Evolutionary conservation across 2,888 invertebrate genomes (phyloP).

Genomic region (Tiphia femorata): DNA sequence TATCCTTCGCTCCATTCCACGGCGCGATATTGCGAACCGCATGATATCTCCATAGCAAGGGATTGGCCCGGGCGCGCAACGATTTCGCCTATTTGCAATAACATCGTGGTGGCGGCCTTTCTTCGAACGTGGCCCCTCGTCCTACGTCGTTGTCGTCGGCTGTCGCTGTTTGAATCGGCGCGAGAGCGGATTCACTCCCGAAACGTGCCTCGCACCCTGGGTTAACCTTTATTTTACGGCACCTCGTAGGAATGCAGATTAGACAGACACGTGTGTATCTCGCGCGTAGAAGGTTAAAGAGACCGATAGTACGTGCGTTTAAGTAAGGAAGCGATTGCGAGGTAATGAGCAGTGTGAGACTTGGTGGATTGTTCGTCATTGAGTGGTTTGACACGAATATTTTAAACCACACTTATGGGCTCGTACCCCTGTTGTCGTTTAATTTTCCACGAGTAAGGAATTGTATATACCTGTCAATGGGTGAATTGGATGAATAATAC

Average conservation of each 20-base stretch:
- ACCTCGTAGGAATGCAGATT: constrained; percentile 58
- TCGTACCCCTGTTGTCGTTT: no score
- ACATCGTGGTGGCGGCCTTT: constrained; percentile 39
- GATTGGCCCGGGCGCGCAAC: constrained; percentile 36
- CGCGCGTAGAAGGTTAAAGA: constrained; percentile 9
- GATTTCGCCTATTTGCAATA: constrained; percentile 61
- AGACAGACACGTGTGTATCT: constrained; percentile 27
- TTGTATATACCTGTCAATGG: no score
- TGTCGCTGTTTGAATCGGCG: no score
- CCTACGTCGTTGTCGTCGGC: constrained; percentile 46
- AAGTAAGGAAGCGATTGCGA: no score
- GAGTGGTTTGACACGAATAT: no score
- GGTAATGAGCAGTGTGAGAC: no score
- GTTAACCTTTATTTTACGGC: constrained; percentile 58
- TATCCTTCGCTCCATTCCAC: constrained; percentile 49
- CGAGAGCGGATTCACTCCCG: constrained; percentile 47
- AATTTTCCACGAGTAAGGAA: no score
- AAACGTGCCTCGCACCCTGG: constrained; percentile 55
- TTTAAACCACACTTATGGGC: no score
- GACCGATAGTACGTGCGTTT: constrained; percentile 18
- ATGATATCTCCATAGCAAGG: constrained; percentile 52
- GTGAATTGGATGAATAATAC: no score
- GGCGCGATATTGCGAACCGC: constrained; percentile 47
- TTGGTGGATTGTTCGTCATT: no score
- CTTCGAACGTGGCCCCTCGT: constrained; percentile 29